These are phyloP conservation scores for Myopa testacea DNA, from an alignment of 2,888 invertebrate species.

Conservation along the genomic window DNA sequence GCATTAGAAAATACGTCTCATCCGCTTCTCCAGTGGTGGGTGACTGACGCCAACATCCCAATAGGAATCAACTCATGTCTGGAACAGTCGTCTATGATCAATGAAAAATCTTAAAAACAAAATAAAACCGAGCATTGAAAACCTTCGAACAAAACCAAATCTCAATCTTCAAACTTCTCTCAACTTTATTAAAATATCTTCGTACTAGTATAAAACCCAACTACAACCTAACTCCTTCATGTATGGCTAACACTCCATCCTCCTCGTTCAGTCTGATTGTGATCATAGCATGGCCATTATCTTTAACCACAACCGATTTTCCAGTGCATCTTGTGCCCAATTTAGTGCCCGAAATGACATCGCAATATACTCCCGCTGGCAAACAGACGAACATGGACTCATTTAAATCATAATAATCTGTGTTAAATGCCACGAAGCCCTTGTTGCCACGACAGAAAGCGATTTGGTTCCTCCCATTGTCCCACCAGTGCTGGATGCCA, in stretches of 20 bases:
- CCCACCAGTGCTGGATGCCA: constrained; percentile 80
- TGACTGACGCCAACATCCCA: too few relatives aligned
- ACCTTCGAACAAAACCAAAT: neutral
- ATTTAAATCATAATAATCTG: constrained; percentile 73
- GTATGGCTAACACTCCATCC: constrained; percentile 81
- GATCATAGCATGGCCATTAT: constrained; percentile 59
- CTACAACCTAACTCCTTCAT: constrained; percentile 68
- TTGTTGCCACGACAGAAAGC: constrained; percentile 83
- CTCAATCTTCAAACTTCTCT: neutral
- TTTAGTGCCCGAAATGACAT: constrained; percentile 81
- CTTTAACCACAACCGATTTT: constrained; percentile 56
- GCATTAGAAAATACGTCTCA: too few relatives aligned
- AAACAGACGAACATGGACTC: constrained; percentile 75
- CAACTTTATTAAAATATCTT: too few relatives aligned
- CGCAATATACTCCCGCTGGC: constrained; percentile 85
- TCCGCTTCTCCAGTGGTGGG: too few relatives aligned
- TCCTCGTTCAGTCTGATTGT: constrained; percentile 51
- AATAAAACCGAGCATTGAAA: too few relatives aligned
- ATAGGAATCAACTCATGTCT: too few relatives aligned
- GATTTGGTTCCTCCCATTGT: constrained; percentile 84
- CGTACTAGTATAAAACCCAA: neutral
- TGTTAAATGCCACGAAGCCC: constrained; percentile 84
- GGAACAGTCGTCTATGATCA: too few relatives aligned
- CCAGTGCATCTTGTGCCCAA: constrained; percentile 61
- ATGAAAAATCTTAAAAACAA: too few relatives aligned